Conservation (phyloP, 2,888 invertebrate genomes). For the Muschampia plurimacula region DNA sequence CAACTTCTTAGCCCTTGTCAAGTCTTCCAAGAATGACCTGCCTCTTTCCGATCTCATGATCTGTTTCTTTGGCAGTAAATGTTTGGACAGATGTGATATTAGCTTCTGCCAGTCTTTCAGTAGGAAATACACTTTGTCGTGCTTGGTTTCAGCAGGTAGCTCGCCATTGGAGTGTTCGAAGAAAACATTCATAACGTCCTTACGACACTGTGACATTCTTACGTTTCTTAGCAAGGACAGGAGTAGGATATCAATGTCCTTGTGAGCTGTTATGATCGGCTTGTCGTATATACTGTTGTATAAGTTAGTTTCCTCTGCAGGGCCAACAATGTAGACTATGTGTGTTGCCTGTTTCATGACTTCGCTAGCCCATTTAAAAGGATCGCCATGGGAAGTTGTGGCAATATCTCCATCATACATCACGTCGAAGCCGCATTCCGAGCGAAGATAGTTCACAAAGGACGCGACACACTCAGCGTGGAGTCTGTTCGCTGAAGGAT, state of each 20-base stretch:
- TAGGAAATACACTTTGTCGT: conserved; percentile 63
- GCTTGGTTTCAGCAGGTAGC: conserved; percentile 67
- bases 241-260: conserved; percentile 65
- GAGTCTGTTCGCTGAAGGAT: conserved; percentile 67
- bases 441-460: conserved; percentile 67
- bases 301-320: conserved; percentile 61
- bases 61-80: conserved; percentile 69
- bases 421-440: conserved; percentile 71
- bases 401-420: conserved; percentile 74
- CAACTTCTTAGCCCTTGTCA: conserved; percentile 72
- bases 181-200: conserved; percentile 68
- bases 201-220: conserved; percentile 54
- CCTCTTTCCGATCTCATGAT: conserved; percentile 74
- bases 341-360: conserved; percentile 67
- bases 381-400: conserved; percentile 66
- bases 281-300: conserved; percentile 75
- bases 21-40: conserved; percentile 69
- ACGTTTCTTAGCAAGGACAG: conserved; percentile 62
- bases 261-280: conserved; percentile 67
- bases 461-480: conserved; percentile 75
- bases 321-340: conserved; percentile 72
- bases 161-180: conserved; percentile 73
- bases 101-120: conserved; percentile 76
- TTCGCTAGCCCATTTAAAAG: conserved; percentile 73
- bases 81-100: conserved; percentile 71